Percentiles rank a stretch among this genome's conserved stretches.
Evolutionary conservation across 2,888 invertebrate species (phyloP).

Genomic region (Oeneis ivallda): DNA sequence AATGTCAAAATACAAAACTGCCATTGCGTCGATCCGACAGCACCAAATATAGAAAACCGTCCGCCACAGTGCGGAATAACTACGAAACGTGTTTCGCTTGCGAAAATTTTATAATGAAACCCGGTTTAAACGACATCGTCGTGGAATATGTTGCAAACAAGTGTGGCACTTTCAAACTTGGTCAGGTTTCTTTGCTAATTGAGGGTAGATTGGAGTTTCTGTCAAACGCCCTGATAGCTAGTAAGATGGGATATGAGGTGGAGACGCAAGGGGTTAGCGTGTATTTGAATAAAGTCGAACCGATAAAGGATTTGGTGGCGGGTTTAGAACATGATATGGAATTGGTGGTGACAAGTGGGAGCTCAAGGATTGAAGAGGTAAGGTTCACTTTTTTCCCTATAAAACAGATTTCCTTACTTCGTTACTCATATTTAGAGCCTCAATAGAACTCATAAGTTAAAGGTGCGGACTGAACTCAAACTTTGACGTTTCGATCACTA

Average conservation of each 20-base stretch:
- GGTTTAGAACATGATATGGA: conserved; percentile 90
- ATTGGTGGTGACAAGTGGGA: conserved; percentile 89
- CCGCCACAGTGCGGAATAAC: conserved; percentile 84
- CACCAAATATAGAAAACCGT: conserved; percentile 85
- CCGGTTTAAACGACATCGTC: conserved; percentile 84
- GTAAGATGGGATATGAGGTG: conserved; percentile 80
- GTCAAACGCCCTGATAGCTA: conserved; percentile 82
- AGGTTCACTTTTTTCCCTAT: conserved; percentile 33
- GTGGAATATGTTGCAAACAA: conserved; percentile 83
- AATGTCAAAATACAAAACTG: conserved; percentile 84
- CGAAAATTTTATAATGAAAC: conserved; percentile 78
- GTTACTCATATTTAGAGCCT: no score
- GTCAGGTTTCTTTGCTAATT: conserved; percentile 85
- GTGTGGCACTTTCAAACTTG: conserved; percentile 86
- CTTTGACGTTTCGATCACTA: no score
- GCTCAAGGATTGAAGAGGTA: conserved; percentile 86
- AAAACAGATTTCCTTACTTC: no score
- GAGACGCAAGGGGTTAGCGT: conserved; percentile 77
- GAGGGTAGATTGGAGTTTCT: conserved; percentile 87
- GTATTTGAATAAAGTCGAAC: conserved; percentile 75
- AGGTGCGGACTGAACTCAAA: no score
- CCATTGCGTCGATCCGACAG: conserved; percentile 87
- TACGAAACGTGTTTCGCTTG: conserved; percentile 82
- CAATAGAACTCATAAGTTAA: no score
- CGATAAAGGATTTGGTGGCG: conserved; percentile 88